Evolutionary conservation across 2,113 vertebrate genomes (phyloP), one percentile per base, ranked within the genome.

Genomic region (Chaenocephalus aceratus): DNA sequence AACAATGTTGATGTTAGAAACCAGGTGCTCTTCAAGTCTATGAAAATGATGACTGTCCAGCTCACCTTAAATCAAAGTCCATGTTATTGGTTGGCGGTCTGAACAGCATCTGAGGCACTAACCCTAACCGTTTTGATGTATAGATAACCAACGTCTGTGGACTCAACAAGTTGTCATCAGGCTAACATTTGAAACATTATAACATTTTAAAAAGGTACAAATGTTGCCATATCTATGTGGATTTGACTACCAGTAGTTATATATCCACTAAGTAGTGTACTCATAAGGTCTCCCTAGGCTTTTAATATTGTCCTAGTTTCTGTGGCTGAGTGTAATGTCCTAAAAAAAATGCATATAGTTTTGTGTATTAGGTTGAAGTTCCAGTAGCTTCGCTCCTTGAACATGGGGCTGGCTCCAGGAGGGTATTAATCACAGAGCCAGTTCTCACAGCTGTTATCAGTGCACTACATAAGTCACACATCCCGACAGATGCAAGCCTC

Each of bases 211-310:
- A 41, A 41, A 41, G 36, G 36, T 44, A 3, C n/a, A 12, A n/a
- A 41, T n/a, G 9, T 61, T 41, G 30, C 15, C 23, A 49, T 4
- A 41, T 60, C 15, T 44, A 44, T 54, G 36, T 41, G 41, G 10
- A 45, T 59, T 15, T 72, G 60, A 23, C 63, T 44, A 58, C 34
- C 59, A 71, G 59, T 21, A 45, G 65, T 36, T 59, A 15, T 53
- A 41, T 73, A 9, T 75, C 7, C 23, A 2, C 16, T 10, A 5
- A n/a, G 16, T 15, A 26, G 21, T 2, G 21, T 3, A 2, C 9
- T 46, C 60, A 10, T 18, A 11, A 52, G 13, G 8, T 3, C 21
- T 10, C 21, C 23, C 49, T 26, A 67, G 23, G 7, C 23, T 59
- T 59, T 59, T 1, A 49, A 59, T 21, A 59, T 6, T 30, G 54